Conservation (phyloP, 2,888 invertebrate species). For the Cactoblastis cactorum region DNA sequence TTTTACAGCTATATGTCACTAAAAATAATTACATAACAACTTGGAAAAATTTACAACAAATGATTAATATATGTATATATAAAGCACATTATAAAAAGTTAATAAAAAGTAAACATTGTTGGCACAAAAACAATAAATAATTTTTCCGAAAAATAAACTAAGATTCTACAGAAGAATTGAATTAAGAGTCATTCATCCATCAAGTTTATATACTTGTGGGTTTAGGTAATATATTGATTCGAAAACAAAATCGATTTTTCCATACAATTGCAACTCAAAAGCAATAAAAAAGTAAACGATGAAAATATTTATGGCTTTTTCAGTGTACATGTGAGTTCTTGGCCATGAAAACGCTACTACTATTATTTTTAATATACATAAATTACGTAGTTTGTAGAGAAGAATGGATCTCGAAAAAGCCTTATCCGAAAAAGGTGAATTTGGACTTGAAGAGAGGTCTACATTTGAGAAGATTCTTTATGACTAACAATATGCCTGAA, state of each 20-base stretch:
- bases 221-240: slow-evolving; percentile 10
- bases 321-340: slow-evolving; percentile 15
- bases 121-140: too few species aligned
- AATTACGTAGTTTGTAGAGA: slow-evolving; percentile 23
- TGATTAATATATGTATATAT: too few species aligned
- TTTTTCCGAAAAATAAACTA: too few species aligned
- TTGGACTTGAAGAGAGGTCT: slow-evolving; percentile 28
- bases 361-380: slow-evolving; percentile 30
- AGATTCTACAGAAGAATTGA: too few species aligned
- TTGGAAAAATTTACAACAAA: too few species aligned
- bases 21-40: too few species aligned
- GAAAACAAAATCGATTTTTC: slow-evolving; percentile 30
- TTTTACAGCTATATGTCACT: too few species aligned
- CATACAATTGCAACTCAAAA: slow-evolving; percentile 32
- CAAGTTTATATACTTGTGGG: neutral
- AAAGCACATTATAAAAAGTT: too few species aligned
- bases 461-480: slow-evolving; percentile 13
- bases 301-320: slow-evolving; percentile 22
- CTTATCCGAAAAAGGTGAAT: slow-evolving; percentile 36
- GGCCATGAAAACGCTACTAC: slow-evolving; percentile 37
- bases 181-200: neutral
- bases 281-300: slow-evolving; percentile 32
- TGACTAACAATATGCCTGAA: neutral
- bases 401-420: slow-evolving; percentile 19
- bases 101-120: too few species aligned